Percentiles rank a stretch among this genome's conserved stretches.
Conservation (phyloP, 2,888 invertebrate species). For the Drosophila kanekoi region DNA sequence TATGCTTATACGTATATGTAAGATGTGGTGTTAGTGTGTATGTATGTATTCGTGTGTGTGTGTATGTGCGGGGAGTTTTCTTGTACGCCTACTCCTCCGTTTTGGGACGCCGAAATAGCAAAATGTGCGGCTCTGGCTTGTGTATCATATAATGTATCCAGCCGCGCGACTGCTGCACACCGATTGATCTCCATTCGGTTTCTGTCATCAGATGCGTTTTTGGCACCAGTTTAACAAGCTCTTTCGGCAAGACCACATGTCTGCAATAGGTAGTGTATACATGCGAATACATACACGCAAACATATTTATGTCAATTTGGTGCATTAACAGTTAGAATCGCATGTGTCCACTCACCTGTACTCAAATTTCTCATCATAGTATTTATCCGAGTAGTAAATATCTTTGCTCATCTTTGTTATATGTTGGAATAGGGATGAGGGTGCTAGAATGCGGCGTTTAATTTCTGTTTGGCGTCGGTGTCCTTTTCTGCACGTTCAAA, state of each 20-base stretch:
- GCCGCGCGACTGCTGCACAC: conserved; percentile 97
- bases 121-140: conserved; percentile 96
- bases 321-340: conserved; percentile 30
- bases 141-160: conserved; percentile 99
- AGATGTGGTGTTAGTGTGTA: conserved; percentile 23
- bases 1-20: conserved; percentile 17
- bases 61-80: conserved; percentile 18
- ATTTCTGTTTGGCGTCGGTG: conserved; percentile 23
- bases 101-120: conserved; percentile 92
- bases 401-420: conserved; percentile 88
- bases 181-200: conserved; percentile 96
- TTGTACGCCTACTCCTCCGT: conserved; percentile 82
- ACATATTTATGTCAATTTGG: not conserved
- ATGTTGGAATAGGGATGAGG: conserved; percentile 8
- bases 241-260: conserved; percentile 97
- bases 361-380: conserved; percentile 95
- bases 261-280: conserved; percentile 85
- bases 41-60: conserved; percentile 13
- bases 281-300: not conserved
- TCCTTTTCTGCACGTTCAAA: conserved; percentile 35
- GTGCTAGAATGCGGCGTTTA: conserved; percentile 28
- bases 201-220: conserved; percentile 97
- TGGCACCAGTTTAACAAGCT: conserved; percentile 95
- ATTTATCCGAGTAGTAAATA: conserved; percentile 97
- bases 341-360: conserved; percentile 90